These are phyloP conservation scores for Pionites leucogaster DNA, from an alignment of 2,113 vertebrate genomes.

Conservation along the genomic window DNA sequence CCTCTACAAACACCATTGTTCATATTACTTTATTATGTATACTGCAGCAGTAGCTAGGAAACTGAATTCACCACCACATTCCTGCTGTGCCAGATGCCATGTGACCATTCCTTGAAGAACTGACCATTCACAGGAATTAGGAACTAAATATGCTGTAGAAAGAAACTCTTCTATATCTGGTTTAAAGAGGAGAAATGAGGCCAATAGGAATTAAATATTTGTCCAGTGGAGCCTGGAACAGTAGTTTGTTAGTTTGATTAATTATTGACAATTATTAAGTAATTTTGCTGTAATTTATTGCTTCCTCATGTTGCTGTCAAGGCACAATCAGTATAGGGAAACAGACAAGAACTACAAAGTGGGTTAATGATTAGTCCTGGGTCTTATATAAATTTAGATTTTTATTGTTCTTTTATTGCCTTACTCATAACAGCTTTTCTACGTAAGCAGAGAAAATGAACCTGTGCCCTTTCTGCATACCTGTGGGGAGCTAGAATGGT, in stretches of 20 bases:
- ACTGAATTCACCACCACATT: accelerated
- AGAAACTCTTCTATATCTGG: not conserved
- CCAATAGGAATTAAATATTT: not conserved
- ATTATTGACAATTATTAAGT: slow-evolving; percentile 9
- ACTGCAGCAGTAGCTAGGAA: not conserved
- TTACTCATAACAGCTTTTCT: not conserved
- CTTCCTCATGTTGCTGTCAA: not conserved
- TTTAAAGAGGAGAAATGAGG: not conserved
- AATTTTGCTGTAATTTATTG: not conserved
- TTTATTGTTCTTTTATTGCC: not conserved
- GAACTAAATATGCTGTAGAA: not conserved
- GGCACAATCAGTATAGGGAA: not conserved
- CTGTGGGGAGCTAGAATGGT: not conserved
- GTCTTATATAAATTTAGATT: not conserved
- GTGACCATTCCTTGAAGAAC: not conserved
- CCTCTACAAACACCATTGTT: not conserved
- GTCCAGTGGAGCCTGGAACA: not conserved
- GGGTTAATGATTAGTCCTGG: not conserved
- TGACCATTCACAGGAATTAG: not conserved
- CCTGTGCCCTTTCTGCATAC: not conserved
- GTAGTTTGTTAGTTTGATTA: not conserved
- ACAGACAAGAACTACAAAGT: not conserved
- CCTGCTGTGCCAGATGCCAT: not conserved
- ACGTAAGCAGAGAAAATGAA: not conserved
- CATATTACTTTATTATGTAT: not conserved